Evolutionary conservation across 2,113 vertebrate genomes (phyloP), one percentile per base, ranked within the genome.

Genomic region (Anhinga anhinga): DNA sequence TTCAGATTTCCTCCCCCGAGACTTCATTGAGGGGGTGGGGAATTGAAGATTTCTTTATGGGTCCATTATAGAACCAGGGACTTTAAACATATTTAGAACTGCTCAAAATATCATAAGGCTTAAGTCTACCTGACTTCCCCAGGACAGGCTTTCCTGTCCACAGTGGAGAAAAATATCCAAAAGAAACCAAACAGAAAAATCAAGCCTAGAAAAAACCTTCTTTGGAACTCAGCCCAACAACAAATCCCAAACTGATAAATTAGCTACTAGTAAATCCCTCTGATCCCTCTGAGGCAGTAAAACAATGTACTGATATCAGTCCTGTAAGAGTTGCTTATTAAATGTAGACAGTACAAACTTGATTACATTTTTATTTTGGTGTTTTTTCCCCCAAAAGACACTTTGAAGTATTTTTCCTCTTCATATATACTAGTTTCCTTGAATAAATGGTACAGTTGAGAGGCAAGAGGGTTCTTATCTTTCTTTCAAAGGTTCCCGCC

Each of bases 401-500:
- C 10, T 95, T 77, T 40, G 4, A 70, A 42, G n/a, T 66, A 44
- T 26, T 62, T 81, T 88, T 61, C 26, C 30, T 52, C 38, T 47
- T 84, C 15, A 25, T 53, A 44, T 36, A 15, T 71, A 15, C 32
- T 36, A 29, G 36, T 40, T 91, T 74, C 12, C 23, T 78, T 66
- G n/a, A 53, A 50, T 76, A 85, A 81, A 81, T n/a, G 15, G 18
- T 18, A 27, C 25, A 61, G 22, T 36, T 71, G 44, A 88, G 86
- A 67, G 67, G 77, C 79, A 50, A 58, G 29, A 56, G 44, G 3
- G 5, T 49, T 47, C 21, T 82, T 77, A 96, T 74, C 73, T 82
- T 78, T 81, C 27, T 97, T 97, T 95, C 66, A 66, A 86, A 96
- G 66, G 52, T 92, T 97, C 89, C 93, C 36, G 22, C 83, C 96